These are phyloP conservation scores for Peromyscus californicus DNA, from an alignment of 2,113 vertebrate species.

Conservation along the genomic window DNA sequence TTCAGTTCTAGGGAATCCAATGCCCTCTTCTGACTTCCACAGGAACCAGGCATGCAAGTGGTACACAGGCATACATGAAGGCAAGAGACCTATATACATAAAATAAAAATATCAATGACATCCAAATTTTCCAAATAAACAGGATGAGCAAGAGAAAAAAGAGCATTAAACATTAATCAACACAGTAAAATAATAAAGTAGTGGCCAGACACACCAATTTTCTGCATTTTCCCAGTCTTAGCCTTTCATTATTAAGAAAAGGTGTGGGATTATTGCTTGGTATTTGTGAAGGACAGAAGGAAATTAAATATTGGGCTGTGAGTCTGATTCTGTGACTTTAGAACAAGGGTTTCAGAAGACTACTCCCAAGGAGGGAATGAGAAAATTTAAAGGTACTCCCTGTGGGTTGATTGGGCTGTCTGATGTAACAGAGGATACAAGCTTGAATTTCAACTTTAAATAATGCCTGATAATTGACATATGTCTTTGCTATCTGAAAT, in stretches of 20 bases:
- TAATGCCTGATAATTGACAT: not conserved
- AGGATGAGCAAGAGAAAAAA: not conserved
- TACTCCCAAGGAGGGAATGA: not conserved
- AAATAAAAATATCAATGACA: not conserved
- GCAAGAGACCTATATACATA: not conserved
- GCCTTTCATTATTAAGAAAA: not conserved
- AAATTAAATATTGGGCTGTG: no score
- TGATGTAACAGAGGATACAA: not conserved
- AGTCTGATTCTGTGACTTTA: not conserved
- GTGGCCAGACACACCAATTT: not conserved
- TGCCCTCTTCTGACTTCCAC: not conserved
- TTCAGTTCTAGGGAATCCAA: not conserved
- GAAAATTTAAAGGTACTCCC: not conserved
- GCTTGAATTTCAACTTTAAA: not conserved
- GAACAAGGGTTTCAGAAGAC: not conserved
- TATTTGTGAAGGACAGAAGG: not conserved
- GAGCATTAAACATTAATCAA: not conserved
- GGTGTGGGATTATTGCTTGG: not conserved
- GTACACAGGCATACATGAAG: not conserved
- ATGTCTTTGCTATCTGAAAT: not conserved
- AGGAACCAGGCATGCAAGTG: not conserved
- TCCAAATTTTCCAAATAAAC: not conserved
- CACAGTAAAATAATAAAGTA: not conserved
- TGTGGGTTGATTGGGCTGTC: not conserved
- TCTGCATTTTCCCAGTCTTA: not conserved